These are phyloP conservation scores for Myotis lucifugus DNA, from an alignment of 2,113 vertebrate genomes.

Conservation along the genomic window DNA sequence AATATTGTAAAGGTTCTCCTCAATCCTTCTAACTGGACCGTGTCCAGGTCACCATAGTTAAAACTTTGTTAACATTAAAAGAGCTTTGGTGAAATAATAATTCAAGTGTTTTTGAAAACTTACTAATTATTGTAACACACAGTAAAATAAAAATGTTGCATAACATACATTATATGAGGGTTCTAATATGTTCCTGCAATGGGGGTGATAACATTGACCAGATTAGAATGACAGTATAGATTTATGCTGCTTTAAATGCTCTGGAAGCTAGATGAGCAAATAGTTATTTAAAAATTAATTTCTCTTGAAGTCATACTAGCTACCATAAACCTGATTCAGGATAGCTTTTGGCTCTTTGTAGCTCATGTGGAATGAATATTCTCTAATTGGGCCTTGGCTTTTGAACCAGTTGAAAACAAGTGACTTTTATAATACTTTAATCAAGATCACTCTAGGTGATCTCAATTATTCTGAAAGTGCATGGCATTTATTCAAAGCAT, in stretches of 20 bases:
- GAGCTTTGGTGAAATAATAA: not conserved
- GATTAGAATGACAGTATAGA: not conserved
- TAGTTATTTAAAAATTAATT: conserved; percentile 6
- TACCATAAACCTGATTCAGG: conserved; percentile 19
- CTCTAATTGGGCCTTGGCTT: conserved; percentile 53
- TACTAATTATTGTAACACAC: not conserved
- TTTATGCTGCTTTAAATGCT: not conserved
- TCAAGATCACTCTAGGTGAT: conserved; percentile 2
- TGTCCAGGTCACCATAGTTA: not conserved
- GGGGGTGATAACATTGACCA: not conserved
- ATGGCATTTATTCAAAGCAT: not conserved
- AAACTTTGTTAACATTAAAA: not conserved
- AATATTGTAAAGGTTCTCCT: not conserved
- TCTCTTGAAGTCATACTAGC: conserved; percentile 43
- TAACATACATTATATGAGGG: not conserved
- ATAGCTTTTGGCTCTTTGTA: conserved; percentile 13
- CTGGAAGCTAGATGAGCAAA: not conserved
- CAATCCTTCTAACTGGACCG: not conserved
- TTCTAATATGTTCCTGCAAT: not conserved
- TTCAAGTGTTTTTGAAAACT: conserved; percentile 38
- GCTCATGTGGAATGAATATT: conserved; percentile 58
- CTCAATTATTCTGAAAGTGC: not conserved
- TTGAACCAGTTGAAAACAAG: not conserved
- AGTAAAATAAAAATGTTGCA: not conserved
- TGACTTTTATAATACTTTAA: not conserved